phyloP scores from a whole-genome alignment of 1,140 invertebrate genomes.

The Pseudomyrmex sp. region DNA sequence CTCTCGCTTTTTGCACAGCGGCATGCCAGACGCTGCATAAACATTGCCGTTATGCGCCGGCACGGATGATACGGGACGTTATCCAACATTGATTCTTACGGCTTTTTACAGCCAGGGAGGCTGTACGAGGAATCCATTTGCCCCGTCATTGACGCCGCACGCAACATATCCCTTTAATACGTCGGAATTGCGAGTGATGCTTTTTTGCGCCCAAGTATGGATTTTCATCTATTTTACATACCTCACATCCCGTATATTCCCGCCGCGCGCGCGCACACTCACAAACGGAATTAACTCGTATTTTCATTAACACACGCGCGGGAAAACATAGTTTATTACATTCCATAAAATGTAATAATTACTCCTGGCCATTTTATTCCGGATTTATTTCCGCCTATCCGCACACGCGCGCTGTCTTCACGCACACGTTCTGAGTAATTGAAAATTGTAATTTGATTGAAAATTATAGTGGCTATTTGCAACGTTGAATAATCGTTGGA shows the following conservation, averaged over 20 bases:
- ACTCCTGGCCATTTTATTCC: not conserved
- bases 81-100: slow-evolving; percentile 53
- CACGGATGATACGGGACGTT: slow-evolving; percentile 32
- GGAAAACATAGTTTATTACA: not conserved
- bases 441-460: not conserved
- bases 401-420: not conserved
- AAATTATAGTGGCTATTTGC: not conserved
- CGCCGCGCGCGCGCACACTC: not conserved
- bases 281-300: slow-evolving; percentile 21
- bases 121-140: slow-evolving; percentile 22
- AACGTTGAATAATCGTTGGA: not conserved
- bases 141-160: not conserved
- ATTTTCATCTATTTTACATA: slow-evolving; percentile 25
- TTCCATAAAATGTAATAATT: slow-evolving; percentile 26
- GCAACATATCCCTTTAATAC: slow-evolving; percentile 16
- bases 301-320: slow-evolving; percentile 31
- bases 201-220: slow-evolving; percentile 6
- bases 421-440: not conserved
- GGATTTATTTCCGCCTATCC: not conserved
- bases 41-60: slow-evolving; percentile 21
- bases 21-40: slow-evolving; percentile 42
- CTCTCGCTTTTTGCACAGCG: not conserved
- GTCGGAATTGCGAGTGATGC: slow-evolving; percentile 18
- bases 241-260: not conserved
- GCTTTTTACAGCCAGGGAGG: slow-evolving; percentile 24